phyloP scores from a whole-genome alignment of 2,113 vertebrate species.

The Oreotrochilus melanogaster region DNA sequence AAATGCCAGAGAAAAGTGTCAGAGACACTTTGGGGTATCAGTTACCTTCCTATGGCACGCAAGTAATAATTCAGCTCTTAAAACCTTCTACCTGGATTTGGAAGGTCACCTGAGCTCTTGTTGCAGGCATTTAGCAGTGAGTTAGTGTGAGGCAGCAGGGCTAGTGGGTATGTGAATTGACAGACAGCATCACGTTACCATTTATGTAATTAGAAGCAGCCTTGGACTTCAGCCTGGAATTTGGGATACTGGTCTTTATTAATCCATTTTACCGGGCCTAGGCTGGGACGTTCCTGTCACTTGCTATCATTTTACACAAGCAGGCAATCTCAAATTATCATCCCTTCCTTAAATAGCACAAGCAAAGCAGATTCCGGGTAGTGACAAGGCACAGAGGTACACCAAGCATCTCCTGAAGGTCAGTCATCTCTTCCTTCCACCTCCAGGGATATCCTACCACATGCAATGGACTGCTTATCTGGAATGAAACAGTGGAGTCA shows the following conservation, averaged over 20 bases:
- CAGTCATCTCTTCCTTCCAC: background rate
- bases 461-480: background rate
- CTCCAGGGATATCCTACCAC: background rate
- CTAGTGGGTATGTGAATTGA: background rate
- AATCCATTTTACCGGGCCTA: background rate
- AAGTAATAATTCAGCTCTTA: slow-evolving; percentile 63
- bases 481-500: background rate
- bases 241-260: background rate
- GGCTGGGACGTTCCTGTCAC: background rate
- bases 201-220: slow-evolving; percentile 28
- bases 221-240: background rate
- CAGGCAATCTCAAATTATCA: background rate
- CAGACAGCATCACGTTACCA: background rate
- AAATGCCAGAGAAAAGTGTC: slow-evolving; percentile 64
- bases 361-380: background rate
- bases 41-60: slow-evolving; percentile 51
- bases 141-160: background rate
- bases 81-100: slow-evolving; percentile 54
- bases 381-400: background rate
- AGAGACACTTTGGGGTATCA: slow-evolving; percentile 55
- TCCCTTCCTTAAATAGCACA: background rate
- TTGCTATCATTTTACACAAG: background rate
- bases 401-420: background rate
- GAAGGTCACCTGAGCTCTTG: slow-evolving; percentile 52
- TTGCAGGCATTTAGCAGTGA: slow-evolving; percentile 1